phyloP scores from a whole-genome alignment of 2,888 invertebrate species.

The Aleiodes alternator region DNA sequence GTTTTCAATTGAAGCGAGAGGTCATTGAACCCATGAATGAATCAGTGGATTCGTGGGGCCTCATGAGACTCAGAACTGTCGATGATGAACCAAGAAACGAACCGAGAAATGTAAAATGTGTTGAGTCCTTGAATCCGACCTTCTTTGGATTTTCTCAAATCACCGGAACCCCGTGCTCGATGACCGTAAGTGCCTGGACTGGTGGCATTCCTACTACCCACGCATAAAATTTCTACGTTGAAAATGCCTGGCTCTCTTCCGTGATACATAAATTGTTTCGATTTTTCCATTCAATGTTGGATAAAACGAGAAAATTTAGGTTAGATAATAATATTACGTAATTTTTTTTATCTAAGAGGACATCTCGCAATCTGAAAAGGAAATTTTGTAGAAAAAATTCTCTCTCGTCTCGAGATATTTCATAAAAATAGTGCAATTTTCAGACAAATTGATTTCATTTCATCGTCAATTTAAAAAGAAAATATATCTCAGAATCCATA shows the following conservation, averaged over 20 bases:
- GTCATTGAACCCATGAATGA: slow-evolving; percentile 14
- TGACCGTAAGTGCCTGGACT: slow-evolving; percentile 48
- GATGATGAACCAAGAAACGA: neutral
- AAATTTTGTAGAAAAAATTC: too few species aligned
- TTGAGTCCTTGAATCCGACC: slow-evolving; percentile 8
- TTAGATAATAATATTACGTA: neutral
- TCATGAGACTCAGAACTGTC: slow-evolving; percentile 2
- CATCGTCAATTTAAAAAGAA: too few species aligned
- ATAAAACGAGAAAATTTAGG: neutral
- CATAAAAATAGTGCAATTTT: too few species aligned
- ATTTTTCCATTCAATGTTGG: neutral
- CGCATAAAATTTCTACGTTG: slow-evolving; percentile 1
- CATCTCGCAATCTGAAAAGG: too few species aligned
- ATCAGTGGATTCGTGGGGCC: neutral
- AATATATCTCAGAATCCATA: too few species aligned
- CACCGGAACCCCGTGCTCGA: slow-evolving; percentile 26
- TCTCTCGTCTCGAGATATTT: too few species aligned
- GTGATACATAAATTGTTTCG: neutral
- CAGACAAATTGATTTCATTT: too few species aligned
- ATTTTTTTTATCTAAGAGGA: too few species aligned
- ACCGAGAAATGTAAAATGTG: neutral
- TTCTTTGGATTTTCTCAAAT: slow-evolving; percentile 6
- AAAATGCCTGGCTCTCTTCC: neutral
- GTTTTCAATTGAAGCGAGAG: neutral
- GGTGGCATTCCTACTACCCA: slow-evolving; percentile 51